Evolutionary conservation across 2,797 vertebrate species (phyloP).

Genomic region (Acomys russatus): DNA sequence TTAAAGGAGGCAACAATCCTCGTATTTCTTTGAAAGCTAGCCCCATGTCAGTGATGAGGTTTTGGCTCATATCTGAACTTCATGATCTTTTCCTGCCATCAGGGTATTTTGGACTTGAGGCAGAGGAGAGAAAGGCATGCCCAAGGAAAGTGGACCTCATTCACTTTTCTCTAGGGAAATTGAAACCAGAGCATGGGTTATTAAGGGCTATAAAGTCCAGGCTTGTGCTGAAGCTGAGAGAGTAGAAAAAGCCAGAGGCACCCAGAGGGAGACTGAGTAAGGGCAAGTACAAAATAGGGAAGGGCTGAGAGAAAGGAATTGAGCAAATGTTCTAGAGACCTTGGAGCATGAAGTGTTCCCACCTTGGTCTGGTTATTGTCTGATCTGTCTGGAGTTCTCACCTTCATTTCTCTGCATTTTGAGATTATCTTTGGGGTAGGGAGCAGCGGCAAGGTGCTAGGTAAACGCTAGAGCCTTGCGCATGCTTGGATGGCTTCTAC

Average conservation of each 20-base stretch:
- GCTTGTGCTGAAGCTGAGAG: background rate
- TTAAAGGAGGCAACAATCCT: background rate
- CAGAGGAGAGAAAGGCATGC: background rate
- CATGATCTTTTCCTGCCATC: background rate
- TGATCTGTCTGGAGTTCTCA: background rate
- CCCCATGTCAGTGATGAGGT: background rate
- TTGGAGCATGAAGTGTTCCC: background rate
- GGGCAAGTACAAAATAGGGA: background rate
- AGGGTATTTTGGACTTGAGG: background rate
- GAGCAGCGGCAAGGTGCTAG: background rate
- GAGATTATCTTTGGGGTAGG: background rate
- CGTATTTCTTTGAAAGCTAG: background rate
- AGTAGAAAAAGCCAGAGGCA: background rate
- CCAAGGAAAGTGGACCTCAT: background rate
- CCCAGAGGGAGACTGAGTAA: background rate
- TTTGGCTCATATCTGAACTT: background rate
- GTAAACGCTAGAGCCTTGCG: background rate
- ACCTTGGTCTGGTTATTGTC: background rate
- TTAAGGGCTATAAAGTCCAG: background rate
- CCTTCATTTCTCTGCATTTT: background rate
- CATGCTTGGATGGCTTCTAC: background rate
- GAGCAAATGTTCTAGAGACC: background rate
- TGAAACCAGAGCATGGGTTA: background rate
- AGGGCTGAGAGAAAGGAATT: background rate
- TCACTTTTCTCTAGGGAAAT: background rate